Base-by-base conservation (phyloP, 2,888 invertebrate genomes). In the Dryobotodes eremita region DNA sequence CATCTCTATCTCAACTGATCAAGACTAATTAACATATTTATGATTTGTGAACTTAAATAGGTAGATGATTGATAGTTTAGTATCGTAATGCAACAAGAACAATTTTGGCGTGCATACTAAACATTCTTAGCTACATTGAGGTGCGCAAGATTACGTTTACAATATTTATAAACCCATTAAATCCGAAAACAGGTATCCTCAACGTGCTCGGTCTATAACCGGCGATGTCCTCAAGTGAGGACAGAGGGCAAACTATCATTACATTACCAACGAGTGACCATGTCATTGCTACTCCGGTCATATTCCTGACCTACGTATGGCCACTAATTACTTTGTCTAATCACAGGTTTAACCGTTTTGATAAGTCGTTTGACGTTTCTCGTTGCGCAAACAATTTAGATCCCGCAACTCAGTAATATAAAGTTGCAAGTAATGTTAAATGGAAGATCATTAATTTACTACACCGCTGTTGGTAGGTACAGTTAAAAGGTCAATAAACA, bases 201-300 rank as follows among this genome's bases (percentile, higher is more conserved):
- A 61, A 83, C 77, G 84, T 88, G 86, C 77, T 85, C 83, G 68
- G 73, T 79, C 84, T 75, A 74, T 88, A 86, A 79, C 73, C 69
- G 74, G 82, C 70, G 76, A 10, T 84, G 86, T 86, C 88, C 89
- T 84, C 82, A 74, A 77, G 71, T 83, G 86, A 89, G 90, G 90
- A 88, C 79, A 86, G 79, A 86, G 86, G 86, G 88, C 77, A 84
- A 62, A 62, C 76, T 72, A 80, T 76, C 71, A 80, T 85, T 81
- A 48, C 71, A 80, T 85, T 81, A 46, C 57, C 57, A 48, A 48
- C 79, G 59, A 76, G 76, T 76, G 65, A 42, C 78, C 80, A 72
- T 88, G 86, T 85, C 89, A 85, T 88, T 88, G 83, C 77, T 82
- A 77, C 53, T 48, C 23, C 59, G 57, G 62, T 65, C 62, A 70